phyloP scores from a whole-genome alignment of 2,888 invertebrate species.

The Ligdia adustata region DNA sequence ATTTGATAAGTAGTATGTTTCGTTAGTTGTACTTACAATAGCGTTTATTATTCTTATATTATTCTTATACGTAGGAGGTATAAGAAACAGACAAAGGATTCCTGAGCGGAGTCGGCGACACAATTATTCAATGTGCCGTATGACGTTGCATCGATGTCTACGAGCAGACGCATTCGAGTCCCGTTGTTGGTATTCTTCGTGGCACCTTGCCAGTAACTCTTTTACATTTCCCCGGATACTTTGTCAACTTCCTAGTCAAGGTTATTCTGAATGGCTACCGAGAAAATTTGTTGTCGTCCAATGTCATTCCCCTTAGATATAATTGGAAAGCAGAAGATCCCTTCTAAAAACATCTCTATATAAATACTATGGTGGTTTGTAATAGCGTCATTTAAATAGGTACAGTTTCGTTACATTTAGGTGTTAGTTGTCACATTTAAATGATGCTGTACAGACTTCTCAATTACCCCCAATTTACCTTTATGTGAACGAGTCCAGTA shows the following conservation, averaged over 20 bases:
- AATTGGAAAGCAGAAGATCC: slow-evolving; percentile 20
- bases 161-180: slow-evolving; percentile 25
- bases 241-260: slow-evolving; percentile 72
- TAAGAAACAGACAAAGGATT: slow-evolving; percentile 26
- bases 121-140: slow-evolving; percentile 31
- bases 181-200: slow-evolving; percentile 35
- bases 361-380: no score
- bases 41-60: no score
- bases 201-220: slow-evolving; percentile 67
- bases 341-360: background rate
- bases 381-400: no score
- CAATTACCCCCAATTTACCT: background rate
- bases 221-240: slow-evolving; percentile 62
- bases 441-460: slow-evolving; percentile 1
- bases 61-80: slow-evolving; percentile 22
- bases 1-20: background rate
- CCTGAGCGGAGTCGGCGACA: slow-evolving; percentile 17
- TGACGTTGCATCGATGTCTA: slow-evolving; percentile 35
- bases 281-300: slow-evolving; percentile 43
- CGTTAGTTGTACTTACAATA: slow-evolving; percentile 1
- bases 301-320: slow-evolving; percentile 58
- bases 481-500: slow-evolving; percentile 7
- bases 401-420: background rate
- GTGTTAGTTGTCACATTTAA: background rate
- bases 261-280: slow-evolving; percentile 57